A percentile compares a stretch with the other conserved stretches of the same genome.
Evolutionary conservation across 2,888 invertebrate genomes (phyloP).

Genomic region (Cantharis rustica): DNA sequence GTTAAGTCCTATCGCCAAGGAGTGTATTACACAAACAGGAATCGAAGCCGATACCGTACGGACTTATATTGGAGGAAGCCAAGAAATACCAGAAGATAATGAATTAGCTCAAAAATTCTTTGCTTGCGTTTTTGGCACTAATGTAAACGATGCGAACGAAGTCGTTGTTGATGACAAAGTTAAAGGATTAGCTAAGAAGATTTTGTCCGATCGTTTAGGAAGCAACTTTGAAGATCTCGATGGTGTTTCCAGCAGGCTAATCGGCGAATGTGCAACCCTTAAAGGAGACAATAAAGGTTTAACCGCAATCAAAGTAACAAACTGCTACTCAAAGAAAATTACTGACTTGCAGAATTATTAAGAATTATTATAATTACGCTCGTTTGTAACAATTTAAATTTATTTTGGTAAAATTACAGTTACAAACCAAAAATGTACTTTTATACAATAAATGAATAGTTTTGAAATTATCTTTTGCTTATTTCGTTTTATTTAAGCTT

Average conservation of each 20-base stretch:
- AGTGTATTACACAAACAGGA: not conserved
- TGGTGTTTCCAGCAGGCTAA: not conserved
- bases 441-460: not conserved
- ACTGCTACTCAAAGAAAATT: not conserved
- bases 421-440: not conserved
- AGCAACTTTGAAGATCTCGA: not conserved
- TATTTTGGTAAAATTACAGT: not conserved
- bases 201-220: not conserved
- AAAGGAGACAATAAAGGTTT: constrained; percentile 4
- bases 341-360: not conserved
- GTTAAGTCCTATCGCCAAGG: not conserved
- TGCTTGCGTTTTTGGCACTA: not conserved
- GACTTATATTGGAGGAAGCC: not conserved
- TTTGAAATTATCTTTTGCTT: no score
- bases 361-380: not conserved
- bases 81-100: not conserved
- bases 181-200: not conserved
- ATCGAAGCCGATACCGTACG: not conserved
- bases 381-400: not conserved
- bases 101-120: not conserved
- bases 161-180: not conserved
- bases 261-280: not conserved
- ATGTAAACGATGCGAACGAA: not conserved
- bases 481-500: no score
- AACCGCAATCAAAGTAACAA: constrained; percentile 4